Conservation (phyloP, 2,113 vertebrate species). For the Canis aureus region DNA sequence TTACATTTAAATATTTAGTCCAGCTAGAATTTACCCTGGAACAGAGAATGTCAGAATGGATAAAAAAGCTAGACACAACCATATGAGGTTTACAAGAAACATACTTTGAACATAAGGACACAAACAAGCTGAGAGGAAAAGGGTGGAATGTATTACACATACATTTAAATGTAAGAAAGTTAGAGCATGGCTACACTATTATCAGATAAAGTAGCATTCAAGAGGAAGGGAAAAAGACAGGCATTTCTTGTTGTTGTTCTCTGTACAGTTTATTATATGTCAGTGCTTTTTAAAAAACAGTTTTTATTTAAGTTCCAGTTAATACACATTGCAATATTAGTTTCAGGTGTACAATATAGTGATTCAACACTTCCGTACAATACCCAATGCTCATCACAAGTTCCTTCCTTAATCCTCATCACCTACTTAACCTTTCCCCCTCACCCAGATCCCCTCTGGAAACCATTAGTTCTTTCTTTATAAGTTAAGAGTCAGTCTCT, state of each 20-base stretch:
- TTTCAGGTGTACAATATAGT: background rate
- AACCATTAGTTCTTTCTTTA: background rate
- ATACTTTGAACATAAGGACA: background rate
- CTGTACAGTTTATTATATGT: background rate
- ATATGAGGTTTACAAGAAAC: background rate
- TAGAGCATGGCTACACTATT: background rate
- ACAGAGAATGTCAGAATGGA: background rate
- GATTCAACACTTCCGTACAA: background rate
- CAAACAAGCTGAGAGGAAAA: background rate
- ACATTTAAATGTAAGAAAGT: background rate
- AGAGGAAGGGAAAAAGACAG: background rate
- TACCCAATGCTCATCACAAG: background rate
- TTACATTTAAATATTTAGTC: slow-evolving; percentile 25
- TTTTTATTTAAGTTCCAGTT: background rate
- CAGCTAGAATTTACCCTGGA: slow-evolving; percentile 10
- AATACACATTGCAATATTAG: background rate
- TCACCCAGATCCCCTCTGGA: background rate
- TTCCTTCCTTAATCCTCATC: background rate
- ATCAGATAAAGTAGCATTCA: background rate
- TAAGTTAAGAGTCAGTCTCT: background rate
- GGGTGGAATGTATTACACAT: background rate
- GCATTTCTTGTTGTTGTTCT: background rate
- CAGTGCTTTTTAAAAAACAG: background rate
- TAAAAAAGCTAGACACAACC: background rate
- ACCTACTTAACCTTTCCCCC: background rate